phyloP scores from a whole-genome alignment of 1,140 invertebrate species.

The Drosophila insularis region DNA sequence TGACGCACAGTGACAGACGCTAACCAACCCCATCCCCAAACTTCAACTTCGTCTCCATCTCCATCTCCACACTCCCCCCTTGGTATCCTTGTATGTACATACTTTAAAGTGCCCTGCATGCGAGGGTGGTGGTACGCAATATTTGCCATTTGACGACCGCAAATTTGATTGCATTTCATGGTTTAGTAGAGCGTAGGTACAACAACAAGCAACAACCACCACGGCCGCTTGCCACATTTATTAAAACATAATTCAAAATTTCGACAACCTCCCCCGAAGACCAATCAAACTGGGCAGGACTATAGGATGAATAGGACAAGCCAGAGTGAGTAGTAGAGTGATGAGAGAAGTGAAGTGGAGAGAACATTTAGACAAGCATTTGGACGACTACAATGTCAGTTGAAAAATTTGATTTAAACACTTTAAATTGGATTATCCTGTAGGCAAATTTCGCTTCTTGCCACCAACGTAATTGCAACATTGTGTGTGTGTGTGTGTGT shows the following conservation, averaged over 20 bases:
- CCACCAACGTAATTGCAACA: conserved; percentile 76
- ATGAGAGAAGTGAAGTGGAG: not conserved
- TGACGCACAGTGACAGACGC: conserved; percentile 71
- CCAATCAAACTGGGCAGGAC: not conserved
- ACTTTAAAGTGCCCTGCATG: conserved; percentile 56
- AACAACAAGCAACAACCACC: conserved; percentile 55
- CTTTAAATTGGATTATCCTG: conserved; percentile 82
- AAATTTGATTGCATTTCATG: conserved; percentile 82
- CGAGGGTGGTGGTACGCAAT: conserved; percentile 48
- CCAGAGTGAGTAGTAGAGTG: not conserved
- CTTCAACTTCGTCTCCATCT: too few species aligned
- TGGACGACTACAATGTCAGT: conserved; percentile 58
- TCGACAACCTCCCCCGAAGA: conserved; percentile 45
- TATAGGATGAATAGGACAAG: not conserved
- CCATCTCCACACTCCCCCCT: too few species aligned
- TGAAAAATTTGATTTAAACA: conserved; percentile 82
- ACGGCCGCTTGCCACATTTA: conserved; percentile 56
- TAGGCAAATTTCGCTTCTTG: conserved; percentile 69
- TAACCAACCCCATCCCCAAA: conserved; percentile 22
- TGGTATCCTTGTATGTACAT: conserved; percentile 1
- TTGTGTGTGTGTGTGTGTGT: conserved; percentile 56
- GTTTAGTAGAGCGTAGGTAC: conserved; percentile 74
- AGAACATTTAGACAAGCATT: conserved; percentile 9
- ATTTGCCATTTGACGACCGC: conserved; percentile 82
- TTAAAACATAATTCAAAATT: conserved; percentile 82